Evolutionary conservation across 2,888 invertebrate genomes (phyloP), one percentile per base, ranked within the genome.

Genomic region (Silvanus unidentatus): DNA sequence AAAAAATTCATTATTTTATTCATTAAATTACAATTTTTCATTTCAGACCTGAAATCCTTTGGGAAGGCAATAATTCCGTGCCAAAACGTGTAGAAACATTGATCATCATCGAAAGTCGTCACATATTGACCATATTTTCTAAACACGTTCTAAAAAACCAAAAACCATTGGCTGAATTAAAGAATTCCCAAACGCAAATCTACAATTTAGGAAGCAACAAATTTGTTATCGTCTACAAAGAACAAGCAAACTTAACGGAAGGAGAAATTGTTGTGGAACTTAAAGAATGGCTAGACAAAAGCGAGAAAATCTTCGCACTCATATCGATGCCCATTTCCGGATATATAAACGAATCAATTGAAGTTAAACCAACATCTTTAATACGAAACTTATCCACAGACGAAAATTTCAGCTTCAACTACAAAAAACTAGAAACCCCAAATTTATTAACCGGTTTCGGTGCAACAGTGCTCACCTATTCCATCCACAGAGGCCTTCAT

Each of bases 361-460:
- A 41, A 15, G 53, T 55, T 16, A 55, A 55, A 39, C 54, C 59
- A 9, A 49, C 58, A 16, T 62, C 63, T 22, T 43, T 68, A 30
- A 57, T 66, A 32, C 55, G 59, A 45, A 50, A 49, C 10, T 45
- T 70, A n/a, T 49, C 43, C 12, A 58, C 63, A 12, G 58, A 55
- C 29, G 43, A 47, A 10, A 41, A 43, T 12, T 47, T 46, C 30
- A 43, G 40, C 9, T 56, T 54, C 35, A 42, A 48, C 27, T 63
- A 56, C 47, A 44, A 47, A 9, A 61, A 57, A 49, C 50, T 72
- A 29, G 65, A 68, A 54, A 49, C 62, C 1, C 72, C 72, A 1
- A 72, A 72, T 52, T 53, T 71, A 37, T 52, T 70, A 3, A 63
- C 68, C 9, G 70, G 69, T 12, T 52, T 72, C 39, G 59, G 64